A percentile compares a stretch with the other conserved stretches of the same genome.
Conservation (phyloP, 2,888 invertebrate genomes). For the Dioctria linearis region DNA sequence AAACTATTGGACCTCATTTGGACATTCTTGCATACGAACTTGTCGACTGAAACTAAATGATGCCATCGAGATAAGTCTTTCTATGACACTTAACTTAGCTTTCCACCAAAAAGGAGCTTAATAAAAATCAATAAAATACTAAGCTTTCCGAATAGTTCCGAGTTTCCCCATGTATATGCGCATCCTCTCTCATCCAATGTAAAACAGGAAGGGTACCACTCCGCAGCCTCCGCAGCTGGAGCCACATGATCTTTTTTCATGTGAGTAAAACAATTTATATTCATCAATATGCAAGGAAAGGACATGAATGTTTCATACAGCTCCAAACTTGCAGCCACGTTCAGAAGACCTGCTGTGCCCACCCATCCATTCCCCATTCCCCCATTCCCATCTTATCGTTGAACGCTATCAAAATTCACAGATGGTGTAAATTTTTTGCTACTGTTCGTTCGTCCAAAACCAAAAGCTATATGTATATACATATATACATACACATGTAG, state of each 20-base stretch:
- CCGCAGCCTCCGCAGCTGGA: neutral
- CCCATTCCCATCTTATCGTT: neutral
- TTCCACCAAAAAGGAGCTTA: conserved; percentile 4
- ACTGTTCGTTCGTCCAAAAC: too few relatives aligned
- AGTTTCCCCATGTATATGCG: conserved; percentile 11
- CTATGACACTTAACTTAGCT: neutral
- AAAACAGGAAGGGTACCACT: conserved; percentile 3
- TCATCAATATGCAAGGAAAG: conserved; percentile 27
- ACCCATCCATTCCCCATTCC: neutral
- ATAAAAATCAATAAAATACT: conserved; percentile 26
- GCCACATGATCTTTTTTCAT: conserved; percentile 18
- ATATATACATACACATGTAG: too few relatives aligned
- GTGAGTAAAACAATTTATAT: conserved; percentile 38
- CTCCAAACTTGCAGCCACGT: neutral
- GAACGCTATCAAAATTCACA: neutral
- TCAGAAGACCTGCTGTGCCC: neutral
- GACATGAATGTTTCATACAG: conserved; percentile 44
- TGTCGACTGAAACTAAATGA: neutral
- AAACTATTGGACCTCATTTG: too few relatives aligned
- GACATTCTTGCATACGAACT: neutral
- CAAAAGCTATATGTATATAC: too few relatives aligned
- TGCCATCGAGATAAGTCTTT: neutral
- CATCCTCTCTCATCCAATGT: neutral
- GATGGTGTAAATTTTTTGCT: neutral
- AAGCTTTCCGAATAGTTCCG: conserved; percentile 40